Base-by-base conservation (phyloP, 1,140 invertebrate genomes). In the Danaus melanippus region DNA sequence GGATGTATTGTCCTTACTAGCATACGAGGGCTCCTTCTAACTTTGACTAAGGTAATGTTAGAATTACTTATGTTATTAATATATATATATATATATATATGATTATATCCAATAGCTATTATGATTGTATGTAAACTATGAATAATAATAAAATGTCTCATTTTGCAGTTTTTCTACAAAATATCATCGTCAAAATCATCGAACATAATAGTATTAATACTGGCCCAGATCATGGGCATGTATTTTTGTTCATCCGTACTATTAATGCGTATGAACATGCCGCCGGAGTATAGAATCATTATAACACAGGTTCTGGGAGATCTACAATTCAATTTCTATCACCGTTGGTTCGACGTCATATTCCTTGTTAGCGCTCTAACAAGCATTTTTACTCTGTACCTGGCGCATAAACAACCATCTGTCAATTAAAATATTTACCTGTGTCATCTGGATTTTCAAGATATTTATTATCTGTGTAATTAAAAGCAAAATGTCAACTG, bases 151-250 rank as follows among this genome's bases (percentile, higher is more conserved):
- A 32, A 3, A 4, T 32, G 21, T 32, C 8, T 41, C 72, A 69
- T 46, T 82, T 92, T 92, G 45, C 88, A 98, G 96, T 99, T 99
- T 88, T 99, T 99, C 88, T 99, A 99, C 88, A 97, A 97, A 68
- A 98, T 99, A 73, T 99, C 98, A n/a, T 99, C 97, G 66, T 98
- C 95, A 59, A 99, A 99, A 88, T 99, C 97, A 15, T 99, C 98
- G 17, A 99, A 99, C 81, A 94, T 99, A 42, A 99, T 99, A 67
- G 98, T 99, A 5, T 84, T 99, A 17, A 93, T 97, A 61, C 88
- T 99, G 11, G 98, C 98, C 11, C 97, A 99, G 89, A 96, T 99
- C 64, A 99, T 99, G 98, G 98, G 98, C 10, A 99, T 99, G 98
- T 99, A 99, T 85, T 99, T 99, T 89, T 96, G 99, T 21, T 99